Evolutionary conservation across 2,888 invertebrate species (phyloP).

Genomic region (Apodemia hepburni): DNA sequence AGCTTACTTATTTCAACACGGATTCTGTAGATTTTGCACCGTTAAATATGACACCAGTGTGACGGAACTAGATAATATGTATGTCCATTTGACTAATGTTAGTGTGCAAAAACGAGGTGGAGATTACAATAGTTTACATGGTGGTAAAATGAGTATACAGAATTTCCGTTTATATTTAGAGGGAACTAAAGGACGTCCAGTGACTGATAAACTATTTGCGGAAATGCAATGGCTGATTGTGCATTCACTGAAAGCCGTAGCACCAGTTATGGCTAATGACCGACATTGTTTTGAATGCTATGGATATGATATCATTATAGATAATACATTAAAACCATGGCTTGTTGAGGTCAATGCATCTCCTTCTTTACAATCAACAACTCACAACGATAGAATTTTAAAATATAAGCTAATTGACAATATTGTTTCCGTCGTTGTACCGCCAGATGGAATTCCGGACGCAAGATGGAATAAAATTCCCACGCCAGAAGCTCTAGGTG

Average conservation of each 20-base stretch:
- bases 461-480: conserved; percentile 94
- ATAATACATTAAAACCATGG: conserved; percentile 96
- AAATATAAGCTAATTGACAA: conserved; percentile 97
- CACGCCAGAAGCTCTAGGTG: conserved; percentile 85
- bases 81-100: conserved; percentile 95
- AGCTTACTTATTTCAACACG: conserved; percentile 95
- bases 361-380: conserved; percentile 96
- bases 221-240: conserved; percentile 95
- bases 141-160: conserved; percentile 97
- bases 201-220: conserved; percentile 94
- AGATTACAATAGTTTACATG: conserved; percentile 96
- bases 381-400: conserved; percentile 95
- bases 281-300: conserved; percentile 97
- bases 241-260: conserved; percentile 95
- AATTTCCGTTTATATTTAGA: conserved; percentile 95
- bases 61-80: conserved; percentile 95
- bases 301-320: conserved; percentile 98
- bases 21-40: conserved; percentile 98
- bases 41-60: conserved; percentile 96
- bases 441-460: conserved; percentile 93
- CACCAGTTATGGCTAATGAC: conserved; percentile 96
- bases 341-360: conserved; percentile 97
- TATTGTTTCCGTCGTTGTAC: conserved; percentile 93
- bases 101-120: conserved; percentile 98
- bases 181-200: conserved; percentile 93